phyloP scores from a whole-genome alignment of 2,888 invertebrate genomes.

The Apamea crenata region DNA sequence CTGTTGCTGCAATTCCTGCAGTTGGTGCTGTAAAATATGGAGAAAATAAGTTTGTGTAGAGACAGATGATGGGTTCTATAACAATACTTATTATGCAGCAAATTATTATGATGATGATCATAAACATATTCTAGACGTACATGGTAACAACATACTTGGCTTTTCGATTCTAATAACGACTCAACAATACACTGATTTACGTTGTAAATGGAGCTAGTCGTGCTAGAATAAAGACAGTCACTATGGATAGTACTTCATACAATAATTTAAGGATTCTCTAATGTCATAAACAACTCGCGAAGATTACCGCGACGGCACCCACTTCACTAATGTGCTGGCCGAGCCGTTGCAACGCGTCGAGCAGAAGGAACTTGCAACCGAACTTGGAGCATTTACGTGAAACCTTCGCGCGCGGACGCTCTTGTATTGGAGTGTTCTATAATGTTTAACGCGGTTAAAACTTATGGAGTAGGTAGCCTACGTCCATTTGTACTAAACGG shows the following conservation, averaged over 20 bases:
- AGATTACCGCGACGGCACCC: constrained; percentile 76
- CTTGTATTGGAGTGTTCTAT: constrained; percentile 91
- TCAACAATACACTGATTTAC: constrained; percentile 20
- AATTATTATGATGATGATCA: constrained; percentile 28
- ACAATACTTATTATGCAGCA: constrained; percentile 26
- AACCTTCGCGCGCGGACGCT: constrained; percentile 95
- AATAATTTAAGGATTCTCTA: constrained; percentile 11
- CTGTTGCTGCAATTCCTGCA: constrained; percentile 81
- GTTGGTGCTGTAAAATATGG: constrained; percentile 75
- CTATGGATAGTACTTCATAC: constrained; percentile 34
- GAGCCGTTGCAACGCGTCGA: constrained; percentile 84
- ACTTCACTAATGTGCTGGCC: constrained; percentile 81
- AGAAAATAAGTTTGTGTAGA: constrained; percentile 60
- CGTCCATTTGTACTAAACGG: not conserved
- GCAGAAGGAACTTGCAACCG: constrained; percentile 91
- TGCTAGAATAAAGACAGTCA: constrained; percentile 34
- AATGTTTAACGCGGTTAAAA: constrained; percentile 44
- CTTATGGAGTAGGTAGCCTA: not conserved
- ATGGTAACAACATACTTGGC: constrained; percentile 44
- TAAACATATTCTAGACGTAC: constrained; percentile 46
- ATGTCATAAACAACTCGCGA: constrained; percentile 61
- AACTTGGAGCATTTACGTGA: constrained; percentile 95
- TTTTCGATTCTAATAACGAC: constrained; percentile 28
- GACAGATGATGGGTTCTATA: not conserved
- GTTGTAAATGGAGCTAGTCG: constrained; percentile 29